Percentiles rank a stretch among this genome's conserved stretches.
Conservation (phyloP, 2,888 invertebrate genomes). For the Brachypalpus laphriformis region DNA sequence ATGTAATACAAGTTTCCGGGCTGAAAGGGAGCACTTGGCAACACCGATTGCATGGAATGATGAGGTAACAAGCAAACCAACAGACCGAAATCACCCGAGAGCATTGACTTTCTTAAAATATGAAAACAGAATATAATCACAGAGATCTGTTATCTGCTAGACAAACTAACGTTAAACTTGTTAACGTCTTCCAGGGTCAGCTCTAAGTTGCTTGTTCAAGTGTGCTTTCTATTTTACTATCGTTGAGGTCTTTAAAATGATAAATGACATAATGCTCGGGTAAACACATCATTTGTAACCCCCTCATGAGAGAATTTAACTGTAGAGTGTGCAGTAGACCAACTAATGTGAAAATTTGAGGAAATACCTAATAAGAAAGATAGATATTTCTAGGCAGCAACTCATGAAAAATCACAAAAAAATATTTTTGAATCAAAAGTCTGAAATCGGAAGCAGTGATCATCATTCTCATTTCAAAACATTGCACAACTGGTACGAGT, state of each 20-base stretch:
- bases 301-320: background rate
- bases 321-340: background rate
- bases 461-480: background rate
- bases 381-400: too few species aligned
- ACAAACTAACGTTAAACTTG: background rate
- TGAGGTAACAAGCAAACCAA: background rate
- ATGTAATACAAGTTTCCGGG: too few species aligned
- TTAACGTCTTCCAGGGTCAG: background rate
- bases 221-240: background rate
- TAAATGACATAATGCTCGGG: background rate
- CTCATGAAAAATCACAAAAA: too few species aligned
- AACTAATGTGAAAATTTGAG: background rate
- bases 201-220: background rate
- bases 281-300: background rate
- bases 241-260: conserved; percentile 1
- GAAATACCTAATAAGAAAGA: too few species aligned
- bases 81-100: background rate
- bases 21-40: too few species aligned
- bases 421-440: background rate
- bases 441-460: background rate
- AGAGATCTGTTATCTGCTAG: background rate
- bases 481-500: background rate
- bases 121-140: background rate
- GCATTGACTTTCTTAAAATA: background rate
- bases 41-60: too few species aligned